Evolutionary conservation across 2,113 vertebrate genomes (phyloP).

Genomic region (Nycticryphes semicollaris): DNA sequence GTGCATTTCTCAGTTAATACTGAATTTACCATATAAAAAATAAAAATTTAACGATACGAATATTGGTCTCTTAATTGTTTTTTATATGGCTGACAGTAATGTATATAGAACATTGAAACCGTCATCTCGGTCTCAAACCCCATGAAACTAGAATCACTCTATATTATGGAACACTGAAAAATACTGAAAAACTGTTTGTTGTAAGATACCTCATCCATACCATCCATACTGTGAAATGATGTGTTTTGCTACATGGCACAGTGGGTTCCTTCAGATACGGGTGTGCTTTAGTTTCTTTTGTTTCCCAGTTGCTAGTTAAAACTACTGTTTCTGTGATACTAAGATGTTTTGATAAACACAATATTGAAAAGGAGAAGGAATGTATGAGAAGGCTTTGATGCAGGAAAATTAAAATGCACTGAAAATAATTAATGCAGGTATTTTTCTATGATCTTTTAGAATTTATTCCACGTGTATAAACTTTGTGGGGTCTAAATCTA

Average conservation of each 20-base stretch:
- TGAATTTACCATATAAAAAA: constrained; percentile 12
- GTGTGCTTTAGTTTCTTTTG: not conserved
- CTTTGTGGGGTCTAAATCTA: not conserved
- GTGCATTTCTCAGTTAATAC: not conserved
- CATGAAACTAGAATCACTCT: not conserved
- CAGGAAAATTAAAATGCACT: not conserved
- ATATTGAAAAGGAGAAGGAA: not conserved
- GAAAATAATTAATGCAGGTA: not conserved
- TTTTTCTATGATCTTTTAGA: not conserved
- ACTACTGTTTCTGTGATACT: not conserved
- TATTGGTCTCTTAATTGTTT: not conserved
- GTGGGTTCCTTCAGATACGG: not conserved
- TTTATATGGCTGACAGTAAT: not conserved
- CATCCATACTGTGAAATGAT: not conserved
- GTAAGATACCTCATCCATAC: not conserved
- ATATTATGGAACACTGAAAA: not conserved
- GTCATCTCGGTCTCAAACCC: not conserved
- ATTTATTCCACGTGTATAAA: not conserved
- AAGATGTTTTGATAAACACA: not conserved
- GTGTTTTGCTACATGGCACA: not conserved
- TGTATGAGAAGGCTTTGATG: not conserved
- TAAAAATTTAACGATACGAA: not conserved
- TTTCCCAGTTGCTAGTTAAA: not conserved
- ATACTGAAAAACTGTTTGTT: not conserved
- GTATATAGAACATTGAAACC: not conserved